phyloP scores from a whole-genome alignment of 2,113 vertebrate genomes.

The Oceanites oceanicus region DNA sequence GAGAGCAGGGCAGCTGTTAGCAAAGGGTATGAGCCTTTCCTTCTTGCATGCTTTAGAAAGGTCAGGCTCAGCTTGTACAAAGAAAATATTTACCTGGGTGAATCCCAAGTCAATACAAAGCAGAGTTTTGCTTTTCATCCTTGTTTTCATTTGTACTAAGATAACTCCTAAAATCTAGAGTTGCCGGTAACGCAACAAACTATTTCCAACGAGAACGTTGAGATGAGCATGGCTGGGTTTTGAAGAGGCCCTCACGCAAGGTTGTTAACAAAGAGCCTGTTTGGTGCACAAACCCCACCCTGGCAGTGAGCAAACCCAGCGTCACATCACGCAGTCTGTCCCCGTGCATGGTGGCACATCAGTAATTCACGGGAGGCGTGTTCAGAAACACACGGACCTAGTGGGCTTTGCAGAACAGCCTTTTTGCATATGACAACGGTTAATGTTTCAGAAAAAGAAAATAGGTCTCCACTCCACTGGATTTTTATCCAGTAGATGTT shows the following conservation, averaged over 20 bases:
- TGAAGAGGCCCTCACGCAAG: neutral
- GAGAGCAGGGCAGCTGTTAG: neutral
- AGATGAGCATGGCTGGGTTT: neutral
- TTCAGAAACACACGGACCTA: neutral
- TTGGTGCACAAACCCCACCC: neutral
- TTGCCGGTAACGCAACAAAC: neutral
- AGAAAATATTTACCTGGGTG: neutral
- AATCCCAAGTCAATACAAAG: neutral
- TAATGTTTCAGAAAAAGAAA: neutral
- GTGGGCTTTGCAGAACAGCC: neutral
- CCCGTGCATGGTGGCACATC: rapidly evolving
- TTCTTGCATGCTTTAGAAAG: neutral
- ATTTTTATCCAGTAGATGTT: neutral
- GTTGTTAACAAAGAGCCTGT: neutral
- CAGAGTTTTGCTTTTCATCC: neutral
- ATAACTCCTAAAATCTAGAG: neutral
- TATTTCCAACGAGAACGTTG: neutral
- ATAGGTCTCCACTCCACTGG: no score
- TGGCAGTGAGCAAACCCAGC: neutral
- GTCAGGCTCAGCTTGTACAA: neutral
- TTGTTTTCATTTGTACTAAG: neutral
- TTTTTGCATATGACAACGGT: neutral
- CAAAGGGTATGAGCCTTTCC: neutral
- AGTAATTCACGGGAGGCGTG: neutral
- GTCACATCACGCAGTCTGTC: neutral